Conservation (phyloP, 2,797 vertebrate species). For the Oophaga sylvatica region DNA sequence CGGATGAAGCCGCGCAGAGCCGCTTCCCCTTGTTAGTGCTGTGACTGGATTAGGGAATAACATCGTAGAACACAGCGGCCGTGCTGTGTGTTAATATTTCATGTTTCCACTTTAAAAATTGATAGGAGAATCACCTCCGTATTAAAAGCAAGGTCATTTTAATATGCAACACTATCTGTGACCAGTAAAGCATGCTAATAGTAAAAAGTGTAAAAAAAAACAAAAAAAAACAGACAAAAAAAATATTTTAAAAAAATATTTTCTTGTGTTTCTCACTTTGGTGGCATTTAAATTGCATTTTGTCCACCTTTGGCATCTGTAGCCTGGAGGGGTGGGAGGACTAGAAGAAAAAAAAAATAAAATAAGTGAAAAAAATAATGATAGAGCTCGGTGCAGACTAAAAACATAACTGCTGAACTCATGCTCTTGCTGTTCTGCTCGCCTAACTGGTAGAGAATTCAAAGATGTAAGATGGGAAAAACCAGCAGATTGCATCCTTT, state of each 20-base stretch:
- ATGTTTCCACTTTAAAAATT: slow-evolving; percentile 38
- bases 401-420: slow-evolving; percentile 34
- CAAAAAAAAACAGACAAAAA: background rate
- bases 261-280: background rate
- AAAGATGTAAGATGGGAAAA: slow-evolving; percentile 43
- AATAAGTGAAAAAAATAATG: slow-evolving; percentile 44
- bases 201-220: slow-evolving; percentile 1
- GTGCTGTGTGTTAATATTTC: slow-evolving; percentile 39
- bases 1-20: background rate
- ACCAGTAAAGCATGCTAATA: slow-evolving; percentile 24
- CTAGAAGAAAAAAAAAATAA: background rate
- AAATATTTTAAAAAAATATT: background rate
- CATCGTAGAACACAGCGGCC: slow-evolving; percentile 1
- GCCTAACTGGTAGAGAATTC: slow-evolving; percentile 20
- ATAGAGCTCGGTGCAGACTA: slow-evolving; percentile 12
- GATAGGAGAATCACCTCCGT: slow-evolving; percentile 37
- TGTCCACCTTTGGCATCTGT: background rate
- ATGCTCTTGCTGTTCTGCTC: slow-evolving; percentile 16
- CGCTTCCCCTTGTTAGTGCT: slow-evolving; percentile 5
- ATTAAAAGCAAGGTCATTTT: slow-evolving; percentile 44
- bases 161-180: slow-evolving; percentile 19
- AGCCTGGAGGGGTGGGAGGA: background rate
- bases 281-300: slow-evolving; percentile 12
- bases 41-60: slow-evolving; percentile 17
- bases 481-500: slow-evolving; percentile 46